Conservation (phyloP, 1,140 invertebrate genomes). For the Pogonus chalceus region DNA sequence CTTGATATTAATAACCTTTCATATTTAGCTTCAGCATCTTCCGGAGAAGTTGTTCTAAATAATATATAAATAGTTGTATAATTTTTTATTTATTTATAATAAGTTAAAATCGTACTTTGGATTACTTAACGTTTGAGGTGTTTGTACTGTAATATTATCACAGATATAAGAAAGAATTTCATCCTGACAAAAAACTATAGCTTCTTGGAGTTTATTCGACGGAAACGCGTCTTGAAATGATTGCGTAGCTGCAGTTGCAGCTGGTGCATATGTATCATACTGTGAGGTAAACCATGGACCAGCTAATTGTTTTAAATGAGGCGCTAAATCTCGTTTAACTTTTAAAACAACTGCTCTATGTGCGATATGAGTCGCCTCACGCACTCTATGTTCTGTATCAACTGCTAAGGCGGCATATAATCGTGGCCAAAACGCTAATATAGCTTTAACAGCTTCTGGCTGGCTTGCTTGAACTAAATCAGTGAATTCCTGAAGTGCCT, state of each 20-base stretch:
- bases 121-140: slow-evolving; percentile 48
- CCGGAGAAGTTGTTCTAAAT: slow-evolving; percentile 42
- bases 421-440: slow-evolving; percentile 68
- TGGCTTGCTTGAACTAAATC: slow-evolving; percentile 51
- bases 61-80: slow-evolving; percentile 17
- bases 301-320: slow-evolving; percentile 63
- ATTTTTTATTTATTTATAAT: not conserved
- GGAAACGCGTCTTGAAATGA: slow-evolving; percentile 68
- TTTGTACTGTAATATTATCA: slow-evolving; percentile 60
- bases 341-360: slow-evolving; percentile 54
- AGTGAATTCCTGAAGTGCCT: slow-evolving; percentile 72
- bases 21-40: slow-evolving; percentile 66
- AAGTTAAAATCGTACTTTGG: slow-evolving; percentile 35
- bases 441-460: slow-evolving; percentile 47
- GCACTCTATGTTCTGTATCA: slow-evolving; percentile 68
- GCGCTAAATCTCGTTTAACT: slow-evolving; percentile 63
- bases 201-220: slow-evolving; percentile 54
- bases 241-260: slow-evolving; percentile 57
- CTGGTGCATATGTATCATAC: slow-evolving; percentile 71
- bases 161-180: slow-evolving; percentile 64
- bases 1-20: slow-evolving; percentile 55
- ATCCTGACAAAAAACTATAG: slow-evolving; percentile 62
- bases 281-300: slow-evolving; percentile 68
- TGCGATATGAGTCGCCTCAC: slow-evolving; percentile 63
- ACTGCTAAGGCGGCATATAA: slow-evolving; percentile 60